phyloP scores from a whole-genome alignment of 2,797 vertebrate species.

The Micromesistius poutassou region DNA sequence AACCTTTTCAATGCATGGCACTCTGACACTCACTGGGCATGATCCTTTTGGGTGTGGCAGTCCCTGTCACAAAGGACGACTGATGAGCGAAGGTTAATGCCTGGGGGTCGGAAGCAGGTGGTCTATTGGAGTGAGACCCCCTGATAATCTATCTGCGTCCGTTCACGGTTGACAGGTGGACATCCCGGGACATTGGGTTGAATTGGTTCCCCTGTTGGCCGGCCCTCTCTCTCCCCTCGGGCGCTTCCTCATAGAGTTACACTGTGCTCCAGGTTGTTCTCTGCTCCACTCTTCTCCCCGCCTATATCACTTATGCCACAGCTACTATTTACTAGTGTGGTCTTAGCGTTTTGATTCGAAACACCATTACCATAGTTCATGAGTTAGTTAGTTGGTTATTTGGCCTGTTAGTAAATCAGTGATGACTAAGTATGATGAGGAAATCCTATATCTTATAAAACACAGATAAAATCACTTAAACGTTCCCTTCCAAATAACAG shows the following conservation, averaged over 20 bases:
- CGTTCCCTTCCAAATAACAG: not conserved
- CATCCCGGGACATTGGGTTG: slow-evolving; percentile 19
- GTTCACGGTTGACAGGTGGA: slow-evolving; percentile 41
- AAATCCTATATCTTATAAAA: not conserved
- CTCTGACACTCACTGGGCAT: slow-evolving; percentile 22
- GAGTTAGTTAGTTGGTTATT: not conserved
- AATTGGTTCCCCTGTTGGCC: slow-evolving; percentile 5
- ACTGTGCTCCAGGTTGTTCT: slow-evolving; percentile 29
- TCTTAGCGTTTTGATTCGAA: not conserved
- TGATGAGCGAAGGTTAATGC: slow-evolving; percentile 30
- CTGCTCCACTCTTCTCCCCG: not conserved
- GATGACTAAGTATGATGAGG: not conserved
- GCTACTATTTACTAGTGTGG: not conserved
- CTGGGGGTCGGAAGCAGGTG: slow-evolving; percentile 36
- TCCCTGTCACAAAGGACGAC: slow-evolving; percentile 42
- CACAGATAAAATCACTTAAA: not conserved
- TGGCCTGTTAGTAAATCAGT: not conserved
- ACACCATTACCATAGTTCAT: not conserved
- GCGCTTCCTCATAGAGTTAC: slow-evolving; percentile 45
- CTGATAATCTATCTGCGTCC: slow-evolving; percentile 21
- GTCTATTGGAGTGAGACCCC: slow-evolving; percentile 14
- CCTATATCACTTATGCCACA: slow-evolving; percentile 8
- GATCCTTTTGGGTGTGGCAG: slow-evolving; percentile 31
- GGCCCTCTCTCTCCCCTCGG: slow-evolving; percentile 31
- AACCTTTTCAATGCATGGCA: slow-evolving; percentile 14